A percentile compares a stretch with the other conserved stretches of the same genome.
These are phyloP conservation scores for Columba guinea DNA, from an alignment of 2,797 vertebrate genomes.

Conservation along the genomic window DNA sequence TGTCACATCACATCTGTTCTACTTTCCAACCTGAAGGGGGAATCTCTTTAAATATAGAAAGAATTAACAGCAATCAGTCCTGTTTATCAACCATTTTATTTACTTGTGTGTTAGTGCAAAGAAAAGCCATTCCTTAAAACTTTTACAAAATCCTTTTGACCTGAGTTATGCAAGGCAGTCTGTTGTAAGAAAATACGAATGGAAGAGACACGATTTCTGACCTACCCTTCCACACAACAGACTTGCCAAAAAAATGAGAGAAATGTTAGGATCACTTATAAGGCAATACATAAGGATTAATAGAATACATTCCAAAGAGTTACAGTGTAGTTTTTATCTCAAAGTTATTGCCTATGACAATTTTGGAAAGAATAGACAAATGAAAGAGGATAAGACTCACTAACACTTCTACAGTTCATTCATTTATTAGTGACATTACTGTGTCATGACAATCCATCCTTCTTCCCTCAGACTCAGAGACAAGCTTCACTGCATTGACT, in stretches of 20 bases:
- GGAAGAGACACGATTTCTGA: not conserved
- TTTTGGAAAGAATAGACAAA: not conserved
- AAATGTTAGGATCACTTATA: not conserved
- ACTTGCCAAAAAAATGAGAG: not conserved
- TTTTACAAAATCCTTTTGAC: not conserved
- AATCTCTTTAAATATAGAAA: not conserved
- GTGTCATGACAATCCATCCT: not conserved
- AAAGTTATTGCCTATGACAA: not conserved
- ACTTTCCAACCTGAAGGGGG: not conserved
- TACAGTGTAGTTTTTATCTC: not conserved
- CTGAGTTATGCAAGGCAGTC: not conserved
- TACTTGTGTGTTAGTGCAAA: not conserved
- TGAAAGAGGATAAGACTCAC: not conserved
- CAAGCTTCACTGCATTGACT: not conserved
- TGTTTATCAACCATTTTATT: not conserved
- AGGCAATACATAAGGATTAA: not conserved
- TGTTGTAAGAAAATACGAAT: not conserved
- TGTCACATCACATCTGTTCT: not conserved
- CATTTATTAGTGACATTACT: not conserved
- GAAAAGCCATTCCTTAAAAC: not conserved
- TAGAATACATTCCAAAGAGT: not conserved
- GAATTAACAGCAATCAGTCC: not conserved
- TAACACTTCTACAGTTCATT: not conserved
- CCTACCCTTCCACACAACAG: rapidly evolving
- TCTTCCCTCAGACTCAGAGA: not conserved